A percentile compares a stretch with the other conserved stretches of the same genome.
Conservation (phyloP, 2,113 vertebrate species). For the Merops nubicus region DNA sequence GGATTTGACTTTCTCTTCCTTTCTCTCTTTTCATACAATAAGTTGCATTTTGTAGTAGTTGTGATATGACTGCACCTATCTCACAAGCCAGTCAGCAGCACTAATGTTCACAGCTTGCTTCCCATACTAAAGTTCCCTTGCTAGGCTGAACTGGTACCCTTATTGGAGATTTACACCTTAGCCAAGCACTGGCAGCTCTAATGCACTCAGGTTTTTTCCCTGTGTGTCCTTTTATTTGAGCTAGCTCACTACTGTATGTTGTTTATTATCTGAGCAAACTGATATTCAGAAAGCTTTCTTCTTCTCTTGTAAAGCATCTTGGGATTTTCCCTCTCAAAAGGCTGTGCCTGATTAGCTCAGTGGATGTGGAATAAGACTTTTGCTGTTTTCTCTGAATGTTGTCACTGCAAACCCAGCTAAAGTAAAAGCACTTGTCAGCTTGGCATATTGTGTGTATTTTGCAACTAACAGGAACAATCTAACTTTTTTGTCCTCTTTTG, state of each 20-base stretch:
- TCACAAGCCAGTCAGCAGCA: background rate
- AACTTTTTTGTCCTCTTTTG: constrained; percentile 23
- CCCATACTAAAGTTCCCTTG: background rate
- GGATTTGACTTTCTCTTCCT: background rate
- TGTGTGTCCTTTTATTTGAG: background rate
- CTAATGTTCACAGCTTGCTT: background rate
- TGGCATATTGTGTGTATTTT: background rate
- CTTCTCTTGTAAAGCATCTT: background rate
- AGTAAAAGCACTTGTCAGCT: constrained; percentile 29
- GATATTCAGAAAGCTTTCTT: background rate
- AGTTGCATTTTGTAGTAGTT: background rate
- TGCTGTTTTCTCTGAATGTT: background rate
- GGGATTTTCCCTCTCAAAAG: background rate
- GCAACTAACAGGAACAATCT: background rate
- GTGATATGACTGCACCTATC: background rate
- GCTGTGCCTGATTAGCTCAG: background rate
- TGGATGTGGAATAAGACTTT: background rate
- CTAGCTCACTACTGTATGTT: background rate
- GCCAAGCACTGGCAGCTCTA: background rate
- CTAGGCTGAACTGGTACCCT: background rate
- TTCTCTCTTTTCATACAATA: background rate
- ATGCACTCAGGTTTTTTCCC: background rate
- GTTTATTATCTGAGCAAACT: background rate
- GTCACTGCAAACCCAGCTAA: background rate
- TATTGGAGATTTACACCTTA: background rate